These are phyloP conservation scores for Corythornis cristatus DNA, from an alignment of 2,113 vertebrate species.

Conservation along the genomic window DNA sequence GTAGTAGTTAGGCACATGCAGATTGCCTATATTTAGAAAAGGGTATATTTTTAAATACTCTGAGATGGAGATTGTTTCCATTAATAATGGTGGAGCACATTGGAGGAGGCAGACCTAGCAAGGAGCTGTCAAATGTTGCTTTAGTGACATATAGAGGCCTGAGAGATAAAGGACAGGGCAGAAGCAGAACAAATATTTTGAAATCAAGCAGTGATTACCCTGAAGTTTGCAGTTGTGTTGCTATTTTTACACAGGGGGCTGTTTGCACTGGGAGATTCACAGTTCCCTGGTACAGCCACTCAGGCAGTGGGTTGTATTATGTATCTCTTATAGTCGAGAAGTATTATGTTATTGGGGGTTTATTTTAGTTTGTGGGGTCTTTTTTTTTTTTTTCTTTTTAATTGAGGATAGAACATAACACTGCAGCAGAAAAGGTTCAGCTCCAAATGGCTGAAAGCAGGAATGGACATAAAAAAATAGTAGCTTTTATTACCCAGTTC, in stretches of 20 bases:
- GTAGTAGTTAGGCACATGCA: slow-evolving; percentile 73
- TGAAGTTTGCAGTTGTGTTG: slow-evolving; percentile 34
- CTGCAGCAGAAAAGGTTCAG: neutral
- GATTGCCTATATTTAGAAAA: slow-evolving; percentile 76
- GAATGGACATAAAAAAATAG: neutral
- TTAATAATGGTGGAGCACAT: slow-evolving; percentile 70
- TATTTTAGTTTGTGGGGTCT: neutral
- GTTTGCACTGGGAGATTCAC: slow-evolving; percentile 35
- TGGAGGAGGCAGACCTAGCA: slow-evolving; percentile 4
- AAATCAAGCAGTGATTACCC: slow-evolving; percentile 59
- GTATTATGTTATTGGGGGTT: neutral
- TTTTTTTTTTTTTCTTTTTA: neutral
- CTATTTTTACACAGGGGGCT: slow-evolving; percentile 31
- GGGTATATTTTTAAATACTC: slow-evolving; percentile 61
- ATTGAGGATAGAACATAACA: neutral
- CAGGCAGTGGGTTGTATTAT: neutral
- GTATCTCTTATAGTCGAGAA: neutral
- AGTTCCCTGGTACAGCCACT: slow-evolving; percentile 24
- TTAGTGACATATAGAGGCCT: slow-evolving; percentile 67
- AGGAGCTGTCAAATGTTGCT: slow-evolving; percentile 53
- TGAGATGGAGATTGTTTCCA: slow-evolving; percentile 75
- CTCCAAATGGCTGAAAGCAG: slow-evolving; percentile 1
- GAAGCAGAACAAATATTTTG: slow-evolving; percentile 73
- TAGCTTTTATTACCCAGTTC: neutral
- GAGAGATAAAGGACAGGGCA: slow-evolving; percentile 68